These are phyloP conservation scores for Eledona agricola DNA, from an alignment of 2,888 invertebrate species.

Conservation along the genomic window DNA sequence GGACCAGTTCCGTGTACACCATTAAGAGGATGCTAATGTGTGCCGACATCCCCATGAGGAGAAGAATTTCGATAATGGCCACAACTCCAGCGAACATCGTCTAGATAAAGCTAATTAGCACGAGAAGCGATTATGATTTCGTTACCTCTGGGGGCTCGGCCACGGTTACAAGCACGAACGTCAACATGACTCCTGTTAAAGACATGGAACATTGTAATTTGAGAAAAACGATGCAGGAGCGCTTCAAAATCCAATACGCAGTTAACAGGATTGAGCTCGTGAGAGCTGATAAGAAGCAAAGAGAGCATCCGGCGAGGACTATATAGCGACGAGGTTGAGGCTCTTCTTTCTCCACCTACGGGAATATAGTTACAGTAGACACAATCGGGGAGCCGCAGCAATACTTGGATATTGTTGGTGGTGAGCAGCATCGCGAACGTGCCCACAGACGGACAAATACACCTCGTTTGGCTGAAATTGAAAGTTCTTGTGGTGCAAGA, in stretches of 20 bases:
- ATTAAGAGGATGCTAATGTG: slow-evolving; percentile 76
- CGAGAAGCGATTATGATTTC: slow-evolving; percentile 24
- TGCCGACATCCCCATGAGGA: slow-evolving; percentile 74
- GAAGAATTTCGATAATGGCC: slow-evolving; percentile 66
- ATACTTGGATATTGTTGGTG: slow-evolving; percentile 63
- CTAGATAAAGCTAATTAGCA: slow-evolving; percentile 6
- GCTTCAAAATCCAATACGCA: slow-evolving; percentile 64
- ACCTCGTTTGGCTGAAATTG: slow-evolving; percentile 66
- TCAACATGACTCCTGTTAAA: slow-evolving; percentile 75
- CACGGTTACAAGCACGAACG: slow-evolving; percentile 64
- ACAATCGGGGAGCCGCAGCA: background rate
- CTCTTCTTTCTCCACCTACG: slow-evolving; percentile 44
- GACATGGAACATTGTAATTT: slow-evolving; percentile 76
- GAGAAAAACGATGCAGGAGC: slow-evolving; percentile 70
- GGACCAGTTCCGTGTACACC: slow-evolving; percentile 75
- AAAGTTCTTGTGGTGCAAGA: slow-evolving; percentile 66
- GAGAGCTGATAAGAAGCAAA: slow-evolving; percentile 65
- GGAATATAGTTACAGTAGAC: slow-evolving; percentile 1
- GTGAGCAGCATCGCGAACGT: slow-evolving; percentile 72
- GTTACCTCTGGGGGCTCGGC: slow-evolving; percentile 65
- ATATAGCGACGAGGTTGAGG: slow-evolving; percentile 55
- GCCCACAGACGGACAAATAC: slow-evolving; percentile 70
- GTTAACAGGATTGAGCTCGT: slow-evolving; percentile 63
- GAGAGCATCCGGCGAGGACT: slow-evolving; percentile 65
- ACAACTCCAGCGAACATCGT: slow-evolving; percentile 22